Conservation (phyloP, 2,888 invertebrate species). For the Tenthredo amoena region DNA sequence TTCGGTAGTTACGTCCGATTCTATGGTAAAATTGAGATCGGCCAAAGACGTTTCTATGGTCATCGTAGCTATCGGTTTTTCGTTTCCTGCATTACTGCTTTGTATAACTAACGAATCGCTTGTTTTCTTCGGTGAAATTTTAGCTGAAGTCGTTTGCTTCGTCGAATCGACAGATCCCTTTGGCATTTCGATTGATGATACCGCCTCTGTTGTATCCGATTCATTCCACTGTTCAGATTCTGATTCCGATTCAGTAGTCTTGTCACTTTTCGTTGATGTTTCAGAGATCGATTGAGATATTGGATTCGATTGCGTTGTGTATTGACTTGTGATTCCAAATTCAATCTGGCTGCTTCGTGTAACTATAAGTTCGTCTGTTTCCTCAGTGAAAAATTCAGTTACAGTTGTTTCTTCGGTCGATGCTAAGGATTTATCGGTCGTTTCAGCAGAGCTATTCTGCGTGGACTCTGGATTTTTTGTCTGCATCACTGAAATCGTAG, state of each 20-base stretch:
- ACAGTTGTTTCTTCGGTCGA: background rate
- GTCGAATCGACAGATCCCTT: background rate
- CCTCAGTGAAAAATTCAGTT: background rate
- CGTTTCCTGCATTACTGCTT: background rate
- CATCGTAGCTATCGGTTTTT: background rate
- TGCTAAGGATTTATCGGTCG: background rate
- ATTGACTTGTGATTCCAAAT: background rate
- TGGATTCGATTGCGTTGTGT: background rate
- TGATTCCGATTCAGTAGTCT: background rate
- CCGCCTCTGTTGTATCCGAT: background rate
- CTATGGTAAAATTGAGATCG: background rate
- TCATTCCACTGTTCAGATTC: slow-evolving; percentile 16
- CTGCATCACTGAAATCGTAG: background rate
- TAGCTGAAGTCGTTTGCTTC: background rate
- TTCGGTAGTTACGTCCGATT: background rate
- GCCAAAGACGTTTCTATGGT: background rate
- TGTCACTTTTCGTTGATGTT: background rate
- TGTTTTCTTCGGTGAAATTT: background rate
- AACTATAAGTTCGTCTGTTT: background rate
- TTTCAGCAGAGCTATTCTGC: background rate
- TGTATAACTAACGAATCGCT: background rate
- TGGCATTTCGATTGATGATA: background rate
- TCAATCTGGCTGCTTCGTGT: background rate
- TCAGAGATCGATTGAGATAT: background rate
- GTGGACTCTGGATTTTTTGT: background rate